phyloP scores from a whole-genome alignment of 64 coral and sea anemone genomes.

The Exaiptasia diaphana region DNA sequence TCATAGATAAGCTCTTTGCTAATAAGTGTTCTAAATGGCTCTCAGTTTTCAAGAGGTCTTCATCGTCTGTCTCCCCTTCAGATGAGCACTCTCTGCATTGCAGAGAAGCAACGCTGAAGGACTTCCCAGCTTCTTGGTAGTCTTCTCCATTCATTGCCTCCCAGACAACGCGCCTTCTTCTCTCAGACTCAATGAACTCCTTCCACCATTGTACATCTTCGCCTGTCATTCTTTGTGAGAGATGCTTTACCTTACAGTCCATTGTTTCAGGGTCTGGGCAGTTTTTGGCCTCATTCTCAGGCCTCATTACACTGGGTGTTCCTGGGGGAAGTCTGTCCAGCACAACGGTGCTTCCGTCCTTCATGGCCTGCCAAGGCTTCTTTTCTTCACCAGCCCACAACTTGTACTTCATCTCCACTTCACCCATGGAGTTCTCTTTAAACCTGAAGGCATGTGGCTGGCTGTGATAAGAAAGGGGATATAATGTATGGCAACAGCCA shows the following conservation, averaged over 20 bases:
- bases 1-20: not conserved
- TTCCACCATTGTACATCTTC: constrained; percentile 10
- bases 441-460: constrained; percentile 13
- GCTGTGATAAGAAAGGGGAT: not conserved
- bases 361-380: constrained; percentile 28
- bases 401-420: constrained; percentile 47
- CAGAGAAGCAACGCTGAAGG: not conserved
- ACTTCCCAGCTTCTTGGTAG: constrained; percentile 3
- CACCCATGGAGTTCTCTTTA: constrained; percentile 4
- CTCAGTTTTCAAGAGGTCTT: not conserved
- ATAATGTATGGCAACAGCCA: not conserved
- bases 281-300: not conserved
- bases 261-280: not conserved
- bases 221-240: not conserved
- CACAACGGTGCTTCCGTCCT: not conserved
- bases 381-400: constrained; percentile 21
- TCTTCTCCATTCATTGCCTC: constrained; percentile 1
- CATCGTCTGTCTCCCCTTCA: not conserved
- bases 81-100: not conserved
- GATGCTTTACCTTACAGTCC: not conserved
- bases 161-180: not conserved
- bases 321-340: not conserved
- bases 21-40: not conserved
- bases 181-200: not conserved
- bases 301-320: not conserved